phyloP scores from a whole-genome alignment of 2,113 vertebrate genomes.

The Rousettus leschenaultii region DNA sequence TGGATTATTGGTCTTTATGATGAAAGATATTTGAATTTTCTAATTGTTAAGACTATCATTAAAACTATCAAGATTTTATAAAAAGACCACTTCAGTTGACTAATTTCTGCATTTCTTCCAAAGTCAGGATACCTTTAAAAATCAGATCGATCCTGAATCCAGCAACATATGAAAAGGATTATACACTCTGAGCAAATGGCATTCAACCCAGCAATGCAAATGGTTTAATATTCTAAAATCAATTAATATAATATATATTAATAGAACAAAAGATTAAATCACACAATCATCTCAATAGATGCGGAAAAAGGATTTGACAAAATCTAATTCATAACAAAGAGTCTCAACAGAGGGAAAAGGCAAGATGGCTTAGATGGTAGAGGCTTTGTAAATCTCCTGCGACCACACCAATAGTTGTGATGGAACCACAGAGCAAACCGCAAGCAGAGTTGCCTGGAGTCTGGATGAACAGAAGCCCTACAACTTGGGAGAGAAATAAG shows the following conservation, averaged over 20 bases:
- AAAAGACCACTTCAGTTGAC: not conserved
- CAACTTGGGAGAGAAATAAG: too few species aligned
- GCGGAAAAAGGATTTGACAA: not conserved
- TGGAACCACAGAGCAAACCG: too few species aligned
- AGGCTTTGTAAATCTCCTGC: too few species aligned
- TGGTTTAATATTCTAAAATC: conserved; percentile 6
- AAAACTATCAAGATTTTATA: not conserved
- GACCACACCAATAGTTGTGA: too few species aligned
- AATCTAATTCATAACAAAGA: not conserved
- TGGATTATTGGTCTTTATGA: not conserved
- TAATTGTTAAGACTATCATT: conserved; percentile 32
- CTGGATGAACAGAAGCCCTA: too few species aligned
- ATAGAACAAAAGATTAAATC: not conserved
- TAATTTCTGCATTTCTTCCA: conserved; percentile 15
- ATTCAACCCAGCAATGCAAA: conserved; percentile 14
- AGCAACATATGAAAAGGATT: not conserved
- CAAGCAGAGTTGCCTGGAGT: too few species aligned
- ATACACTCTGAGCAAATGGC: not conserved
- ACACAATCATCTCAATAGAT: not conserved
- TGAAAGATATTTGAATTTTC: conserved; percentile 33
- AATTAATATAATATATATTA: not conserved
- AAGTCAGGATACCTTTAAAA: conserved; percentile 7
- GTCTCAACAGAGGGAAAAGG: too few species aligned
- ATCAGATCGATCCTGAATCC: not conserved
- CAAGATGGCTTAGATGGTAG: too few species aligned